These are phyloP conservation scores for Macropis europaea DNA, from an alignment of 2,888 invertebrate species.

Conservation along the genomic window DNA sequence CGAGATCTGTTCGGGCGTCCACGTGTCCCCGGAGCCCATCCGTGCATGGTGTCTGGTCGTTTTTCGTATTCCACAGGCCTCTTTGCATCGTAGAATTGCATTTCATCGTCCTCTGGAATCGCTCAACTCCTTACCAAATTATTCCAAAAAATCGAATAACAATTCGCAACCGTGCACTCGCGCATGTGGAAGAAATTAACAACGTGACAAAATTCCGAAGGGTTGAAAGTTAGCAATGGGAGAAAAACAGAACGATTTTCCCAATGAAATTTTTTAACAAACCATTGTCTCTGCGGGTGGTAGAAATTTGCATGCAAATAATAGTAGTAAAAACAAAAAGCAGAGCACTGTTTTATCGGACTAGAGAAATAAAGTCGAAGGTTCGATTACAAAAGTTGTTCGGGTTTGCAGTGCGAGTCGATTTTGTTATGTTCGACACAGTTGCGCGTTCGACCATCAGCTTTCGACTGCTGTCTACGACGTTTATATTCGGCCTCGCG, in stretches of 20 bases:
- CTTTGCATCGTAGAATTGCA: constrained; percentile 33
- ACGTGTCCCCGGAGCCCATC: constrained; percentile 17
- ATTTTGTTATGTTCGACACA: constrained; percentile 4
- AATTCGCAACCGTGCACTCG: not conserved
- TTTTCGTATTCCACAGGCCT: constrained; percentile 10
- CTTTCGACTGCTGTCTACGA: constrained; percentile 11
- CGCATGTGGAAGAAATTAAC: not conserved
- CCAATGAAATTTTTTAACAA: not conserved
- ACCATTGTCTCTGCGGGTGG: no score
- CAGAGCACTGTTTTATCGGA: no score
- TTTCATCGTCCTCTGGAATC: constrained; percentile 8
- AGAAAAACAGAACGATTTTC: not conserved
- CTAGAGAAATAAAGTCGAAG: not conserved
- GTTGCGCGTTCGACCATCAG: not conserved
- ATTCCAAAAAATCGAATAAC: no score
- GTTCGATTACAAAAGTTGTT: not conserved
- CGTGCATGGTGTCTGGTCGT: not conserved
- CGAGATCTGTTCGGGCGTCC: not conserved
- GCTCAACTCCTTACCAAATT: no score
- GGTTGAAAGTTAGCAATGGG: not conserved
- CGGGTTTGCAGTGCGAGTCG: not conserved
- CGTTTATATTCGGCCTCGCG: constrained; percentile 22
- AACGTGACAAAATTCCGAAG: not conserved
- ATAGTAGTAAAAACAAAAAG: not conserved
- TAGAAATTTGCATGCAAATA: no score